Evolutionary conservation across 1,140 invertebrate species (phyloP).

Genomic region (Melitaea cinxia): DNA sequence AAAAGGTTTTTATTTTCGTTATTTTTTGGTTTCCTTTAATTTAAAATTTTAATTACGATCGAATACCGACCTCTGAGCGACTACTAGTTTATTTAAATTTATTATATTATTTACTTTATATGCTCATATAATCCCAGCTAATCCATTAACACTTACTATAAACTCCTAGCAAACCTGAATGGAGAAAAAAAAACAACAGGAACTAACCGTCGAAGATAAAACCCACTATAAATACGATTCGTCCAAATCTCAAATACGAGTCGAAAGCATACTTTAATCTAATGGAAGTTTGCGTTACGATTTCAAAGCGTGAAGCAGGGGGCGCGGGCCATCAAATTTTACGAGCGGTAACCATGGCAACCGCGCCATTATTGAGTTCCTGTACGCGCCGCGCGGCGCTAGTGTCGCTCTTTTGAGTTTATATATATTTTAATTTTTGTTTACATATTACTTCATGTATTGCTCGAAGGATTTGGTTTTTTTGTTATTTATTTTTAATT

Average conservation of each 20-base stretch:
- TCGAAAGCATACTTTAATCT: slow-evolving; percentile 47
- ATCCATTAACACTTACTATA: too few relatives aligned
- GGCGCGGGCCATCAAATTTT: slow-evolving; percentile 73
- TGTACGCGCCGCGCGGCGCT: slow-evolving; percentile 46
- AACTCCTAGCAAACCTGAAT: too few relatives aligned
- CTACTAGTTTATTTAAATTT: too few relatives aligned
- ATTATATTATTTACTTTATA: too few relatives aligned
- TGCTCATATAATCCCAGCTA: too few relatives aligned
- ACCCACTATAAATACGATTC: slow-evolving; percentile 19
- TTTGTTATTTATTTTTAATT: too few relatives aligned
- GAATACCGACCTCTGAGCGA: too few relatives aligned
- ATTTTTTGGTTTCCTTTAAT: too few relatives aligned
- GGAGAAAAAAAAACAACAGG: not conserved
- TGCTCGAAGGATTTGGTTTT: not conserved
- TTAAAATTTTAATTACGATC: too few relatives aligned
- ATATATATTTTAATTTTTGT: not conserved
- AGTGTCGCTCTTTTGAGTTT: slow-evolving; percentile 26
- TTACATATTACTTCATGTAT: too few relatives aligned
- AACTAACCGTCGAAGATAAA: slow-evolving; percentile 6
- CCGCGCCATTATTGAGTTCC: slow-evolving; percentile 63
- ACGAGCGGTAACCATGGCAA: slow-evolving; percentile 66
- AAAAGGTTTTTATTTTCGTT: too few relatives aligned
- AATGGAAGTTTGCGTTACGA: slow-evolving; percentile 43
- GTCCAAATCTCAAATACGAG: slow-evolving; percentile 29
- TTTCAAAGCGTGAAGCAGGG: slow-evolving; percentile 46